phyloP scores from a whole-genome alignment of 2,888 invertebrate species.

The Clostera curtula region DNA sequence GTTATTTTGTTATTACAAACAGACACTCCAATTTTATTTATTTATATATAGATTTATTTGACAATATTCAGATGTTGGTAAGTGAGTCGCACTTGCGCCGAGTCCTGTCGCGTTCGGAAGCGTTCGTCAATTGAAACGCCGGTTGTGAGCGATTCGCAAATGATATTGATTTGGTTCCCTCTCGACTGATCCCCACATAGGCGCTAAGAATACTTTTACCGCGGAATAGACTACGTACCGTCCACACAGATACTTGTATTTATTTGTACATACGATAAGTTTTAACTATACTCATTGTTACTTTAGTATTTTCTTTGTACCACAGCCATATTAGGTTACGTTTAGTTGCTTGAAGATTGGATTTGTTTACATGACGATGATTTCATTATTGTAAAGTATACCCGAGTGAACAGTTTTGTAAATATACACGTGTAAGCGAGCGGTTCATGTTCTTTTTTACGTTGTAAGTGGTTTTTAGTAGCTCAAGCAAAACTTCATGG shows the following conservation, averaged over 20 bases:
- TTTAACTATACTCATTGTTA: conserved; percentile 48
- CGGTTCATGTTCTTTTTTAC: background rate
- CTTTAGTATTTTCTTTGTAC: conserved; percentile 30
- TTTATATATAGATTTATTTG: too few species aligned
- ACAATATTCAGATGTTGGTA: conserved; percentile 2
- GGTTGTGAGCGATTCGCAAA: conserved; percentile 40
- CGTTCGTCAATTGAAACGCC: conserved; percentile 34
- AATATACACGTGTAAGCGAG: background rate
- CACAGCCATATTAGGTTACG: conserved; percentile 60
- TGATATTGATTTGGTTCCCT: conserved; percentile 28
- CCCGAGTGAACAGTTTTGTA: too few species aligned
- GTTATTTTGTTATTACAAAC: too few species aligned
- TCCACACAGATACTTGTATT: conserved; percentile 65
- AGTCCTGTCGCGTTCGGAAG: conserved; percentile 16
- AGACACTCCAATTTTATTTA: too few species aligned
- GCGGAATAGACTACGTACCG: conserved; percentile 46
- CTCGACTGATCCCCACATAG: conserved; percentile 52
- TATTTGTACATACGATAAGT: conserved; percentile 46
- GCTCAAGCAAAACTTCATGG: conserved; percentile 6
- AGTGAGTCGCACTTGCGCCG: conserved; percentile 25
- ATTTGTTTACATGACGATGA: too few species aligned
- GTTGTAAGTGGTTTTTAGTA: background rate
- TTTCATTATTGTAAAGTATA: too few species aligned
- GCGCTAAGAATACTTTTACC: conserved; percentile 55
- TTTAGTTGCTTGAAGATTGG: background rate